phyloP scores from a whole-genome alignment of 2,113 vertebrate genomes.

The Platycercus adscitus region DNA sequence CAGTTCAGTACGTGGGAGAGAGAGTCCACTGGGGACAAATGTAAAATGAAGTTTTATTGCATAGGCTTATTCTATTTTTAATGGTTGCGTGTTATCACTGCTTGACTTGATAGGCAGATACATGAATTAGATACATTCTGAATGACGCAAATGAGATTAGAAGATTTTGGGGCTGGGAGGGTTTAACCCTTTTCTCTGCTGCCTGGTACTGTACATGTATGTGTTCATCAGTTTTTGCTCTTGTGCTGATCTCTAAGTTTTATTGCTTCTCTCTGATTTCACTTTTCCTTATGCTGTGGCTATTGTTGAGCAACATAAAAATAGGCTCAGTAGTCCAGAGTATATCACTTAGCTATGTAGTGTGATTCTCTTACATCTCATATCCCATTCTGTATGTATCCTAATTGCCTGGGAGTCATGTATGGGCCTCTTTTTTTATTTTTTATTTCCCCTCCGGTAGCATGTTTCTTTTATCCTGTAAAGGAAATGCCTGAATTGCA shows the following conservation, averaged over 20 bases:
- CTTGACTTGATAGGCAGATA: not conserved
- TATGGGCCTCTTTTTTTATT: no score
- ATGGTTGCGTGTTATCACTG: not conserved
- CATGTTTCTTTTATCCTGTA: not conserved
- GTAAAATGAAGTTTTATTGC: not conserved
- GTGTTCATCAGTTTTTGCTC: not conserved
- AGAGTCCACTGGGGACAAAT: not conserved
- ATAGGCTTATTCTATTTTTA: not conserved
- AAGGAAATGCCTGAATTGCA: not conserved
- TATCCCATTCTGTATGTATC: not conserved
- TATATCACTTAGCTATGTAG: not conserved
- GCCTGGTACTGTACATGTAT: not conserved
- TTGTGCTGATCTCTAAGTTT: not conserved
- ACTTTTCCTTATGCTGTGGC: not conserved
- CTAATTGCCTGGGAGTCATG: not conserved
- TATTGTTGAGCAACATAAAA: not conserved
- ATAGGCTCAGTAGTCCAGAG: not conserved
- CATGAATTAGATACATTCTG: not conserved
- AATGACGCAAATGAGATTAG: not conserved
- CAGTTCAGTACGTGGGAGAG: not conserved
- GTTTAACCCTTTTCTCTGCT: not conserved
- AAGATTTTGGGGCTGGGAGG: not conserved
- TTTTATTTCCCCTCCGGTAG: not conserved
- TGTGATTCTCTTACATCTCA: not conserved
- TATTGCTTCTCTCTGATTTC: not conserved